Conservation (phyloP, 1,140 invertebrate genomes). For the Thereuonema tuberculata region DNA sequence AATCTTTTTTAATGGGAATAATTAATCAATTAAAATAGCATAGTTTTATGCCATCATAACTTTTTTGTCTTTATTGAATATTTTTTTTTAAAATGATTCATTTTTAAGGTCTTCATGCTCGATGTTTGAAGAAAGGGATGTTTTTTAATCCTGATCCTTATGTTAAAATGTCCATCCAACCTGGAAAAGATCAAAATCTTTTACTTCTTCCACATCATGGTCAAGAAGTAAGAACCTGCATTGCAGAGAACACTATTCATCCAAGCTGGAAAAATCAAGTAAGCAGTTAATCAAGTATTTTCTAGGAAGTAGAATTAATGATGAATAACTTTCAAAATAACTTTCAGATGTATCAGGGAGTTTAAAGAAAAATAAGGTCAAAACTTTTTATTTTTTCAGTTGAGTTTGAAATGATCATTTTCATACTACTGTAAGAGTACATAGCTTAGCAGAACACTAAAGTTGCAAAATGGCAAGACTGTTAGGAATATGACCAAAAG, state of each 20-base stretch:
- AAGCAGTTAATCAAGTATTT: constrained; percentile 9
- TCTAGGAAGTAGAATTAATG: neutral
- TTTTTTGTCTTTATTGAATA: neutral
- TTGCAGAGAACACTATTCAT: constrained; percentile 32
- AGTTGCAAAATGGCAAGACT: too few relatives aligned
- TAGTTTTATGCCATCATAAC: too few relatives aligned
- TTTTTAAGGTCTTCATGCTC: constrained; percentile 31
- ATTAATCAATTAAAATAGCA: too few relatives aligned
- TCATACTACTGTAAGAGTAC: too few relatives aligned
- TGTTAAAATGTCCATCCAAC: constrained; percentile 34
- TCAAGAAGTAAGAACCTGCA: constrained; percentile 30
- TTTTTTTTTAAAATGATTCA: neutral
- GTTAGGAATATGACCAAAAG: too few relatives aligned
- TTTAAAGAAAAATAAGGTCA: too few relatives aligned
- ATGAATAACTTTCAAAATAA: too few relatives aligned
- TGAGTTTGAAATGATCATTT: too few relatives aligned
- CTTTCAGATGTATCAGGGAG: too few relatives aligned
- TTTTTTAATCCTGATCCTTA: constrained; percentile 41
- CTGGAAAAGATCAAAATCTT: constrained; percentile 25
- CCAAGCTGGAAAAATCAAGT: constrained; percentile 33
- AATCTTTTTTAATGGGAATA: too few relatives aligned
- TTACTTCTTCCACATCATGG: constrained; percentile 30
- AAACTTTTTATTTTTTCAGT: too few relatives aligned
- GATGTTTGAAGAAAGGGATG: constrained; percentile 37
- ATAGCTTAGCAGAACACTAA: too few relatives aligned